phyloP scores from a whole-genome alignment of 2,888 invertebrate species.

The Endotricha flammealis region DNA sequence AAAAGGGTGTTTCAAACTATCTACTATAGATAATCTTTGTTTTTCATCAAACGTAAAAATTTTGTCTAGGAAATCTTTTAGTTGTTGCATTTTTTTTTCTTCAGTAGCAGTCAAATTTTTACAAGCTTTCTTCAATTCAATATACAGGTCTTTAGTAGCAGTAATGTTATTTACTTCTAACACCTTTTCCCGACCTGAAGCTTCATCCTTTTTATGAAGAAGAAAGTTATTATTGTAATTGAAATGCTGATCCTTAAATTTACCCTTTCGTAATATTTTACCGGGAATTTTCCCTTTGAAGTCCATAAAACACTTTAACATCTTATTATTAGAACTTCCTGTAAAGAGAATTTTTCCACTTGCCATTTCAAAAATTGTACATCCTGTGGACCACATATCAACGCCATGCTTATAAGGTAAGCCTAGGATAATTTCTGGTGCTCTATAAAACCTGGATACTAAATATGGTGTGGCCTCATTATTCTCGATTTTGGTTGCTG shows the following conservation, averaged over 20 bases:
- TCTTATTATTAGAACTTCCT: conserved; percentile 98
- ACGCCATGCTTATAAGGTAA: conserved; percentile 96
- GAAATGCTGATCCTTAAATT: conserved; percentile 98
- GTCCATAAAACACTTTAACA: conserved; percentile 99
- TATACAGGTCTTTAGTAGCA: conserved; percentile 88
- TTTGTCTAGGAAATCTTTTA: conserved; percentile 95
- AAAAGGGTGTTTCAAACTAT: conserved; percentile 95
- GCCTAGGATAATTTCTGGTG: conserved; percentile 99
- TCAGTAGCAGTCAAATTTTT: conserved; percentile 91
- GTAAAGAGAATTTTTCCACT: conserved; percentile 98
- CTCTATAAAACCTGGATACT: conserved; percentile 98
- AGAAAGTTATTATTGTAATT: conserved; percentile 97
- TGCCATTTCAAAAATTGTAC: conserved; percentile 97
- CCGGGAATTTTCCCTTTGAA: conserved; percentile 98
- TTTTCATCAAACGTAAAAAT: conserved; percentile 93
- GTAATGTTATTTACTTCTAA: conserved; percentile 92
- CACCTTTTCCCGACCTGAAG: conserved; percentile 97
- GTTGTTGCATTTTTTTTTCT: conserved; percentile 90
- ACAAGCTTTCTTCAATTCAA: conserved; percentile 89
- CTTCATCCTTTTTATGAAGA: conserved; percentile 97
- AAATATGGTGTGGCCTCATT: conserved; percentile 99
- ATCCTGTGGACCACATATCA: conserved; percentile 99
- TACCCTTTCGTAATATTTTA: conserved; percentile 93
- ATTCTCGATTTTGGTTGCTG: conserved; percentile 93
- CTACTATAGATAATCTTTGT: conserved; percentile 91